phyloP scores from a whole-genome alignment of 2,888 invertebrate species.

The Eurytoma californica region DNA sequence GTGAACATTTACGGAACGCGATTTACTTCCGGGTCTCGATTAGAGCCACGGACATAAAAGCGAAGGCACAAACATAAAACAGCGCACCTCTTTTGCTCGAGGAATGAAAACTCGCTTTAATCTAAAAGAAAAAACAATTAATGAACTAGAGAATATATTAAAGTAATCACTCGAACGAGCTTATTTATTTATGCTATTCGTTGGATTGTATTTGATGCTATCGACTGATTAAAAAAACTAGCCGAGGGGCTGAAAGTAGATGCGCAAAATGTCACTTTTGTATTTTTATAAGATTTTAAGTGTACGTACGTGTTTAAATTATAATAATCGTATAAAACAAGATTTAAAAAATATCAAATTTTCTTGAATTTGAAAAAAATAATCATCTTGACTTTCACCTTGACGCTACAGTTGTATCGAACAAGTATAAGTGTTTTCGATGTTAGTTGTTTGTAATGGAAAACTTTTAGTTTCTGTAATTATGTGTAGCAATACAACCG shows the following conservation, averaged over 20 bases:
- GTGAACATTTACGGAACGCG: slow-evolving; percentile 7
- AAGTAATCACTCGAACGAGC: slow-evolving; percentile 45
- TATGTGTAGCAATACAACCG: slow-evolving; percentile 34
- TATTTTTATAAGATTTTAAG: slow-evolving; percentile 4
- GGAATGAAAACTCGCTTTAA: slow-evolving; percentile 17
- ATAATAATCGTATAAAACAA: background rate
- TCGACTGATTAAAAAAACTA: slow-evolving; percentile 45
- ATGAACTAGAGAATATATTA: background rate
- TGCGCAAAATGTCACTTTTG: background rate
- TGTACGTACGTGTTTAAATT: slow-evolving; percentile 14
- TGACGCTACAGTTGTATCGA: slow-evolving; percentile 44
- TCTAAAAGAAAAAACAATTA: slow-evolving; percentile 4
- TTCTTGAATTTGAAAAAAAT: background rate
- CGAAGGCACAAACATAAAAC: slow-evolving; percentile 25
- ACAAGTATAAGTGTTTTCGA: slow-evolving; percentile 54
- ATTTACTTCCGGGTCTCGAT: background rate
- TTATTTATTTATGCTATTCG: slow-evolving; percentile 54
- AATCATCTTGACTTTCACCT: slow-evolving; percentile 46
- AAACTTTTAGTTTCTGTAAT: slow-evolving; percentile 35
- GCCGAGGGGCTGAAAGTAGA: slow-evolving; percentile 47
- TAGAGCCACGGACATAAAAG: slow-evolving; percentile 19
- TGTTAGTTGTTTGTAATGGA: slow-evolving; percentile 52
- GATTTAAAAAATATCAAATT: too few species aligned
- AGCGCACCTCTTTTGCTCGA: slow-evolving; percentile 20
- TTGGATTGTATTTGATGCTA: slow-evolving; percentile 51